Evolutionary conservation across 2,888 invertebrate species (phyloP).

Genomic region (Torymus texanus): DNA sequence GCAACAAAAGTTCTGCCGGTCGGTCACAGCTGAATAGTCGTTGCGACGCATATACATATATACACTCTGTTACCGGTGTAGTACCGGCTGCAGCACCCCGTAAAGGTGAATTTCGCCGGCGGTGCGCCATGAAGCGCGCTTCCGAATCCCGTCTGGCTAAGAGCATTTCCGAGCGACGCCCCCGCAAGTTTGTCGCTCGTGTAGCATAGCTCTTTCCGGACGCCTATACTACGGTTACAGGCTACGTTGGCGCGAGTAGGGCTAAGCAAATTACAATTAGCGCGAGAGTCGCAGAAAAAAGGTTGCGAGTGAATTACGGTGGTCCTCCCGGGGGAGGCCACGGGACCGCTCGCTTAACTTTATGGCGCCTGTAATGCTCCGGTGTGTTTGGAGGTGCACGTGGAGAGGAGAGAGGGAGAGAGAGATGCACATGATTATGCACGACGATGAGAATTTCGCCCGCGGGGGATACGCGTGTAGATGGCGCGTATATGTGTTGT

Average conservation of each 20-base stretch:
- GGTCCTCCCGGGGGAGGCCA: not conserved
- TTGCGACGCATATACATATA: too few relatives aligned
- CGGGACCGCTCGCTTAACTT: not conserved
- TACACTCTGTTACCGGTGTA: not conserved
- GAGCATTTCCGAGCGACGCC: too few relatives aligned
- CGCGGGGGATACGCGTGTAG: constrained; percentile 5
- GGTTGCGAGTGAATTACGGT: not conserved
- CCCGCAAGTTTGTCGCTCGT: too few relatives aligned
- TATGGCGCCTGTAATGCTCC: too few relatives aligned
- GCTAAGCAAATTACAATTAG: constrained; percentile 64
- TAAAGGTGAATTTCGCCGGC: constrained; percentile 16
- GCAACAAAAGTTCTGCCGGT: constrained; percentile 16
- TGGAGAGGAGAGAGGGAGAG: not conserved
- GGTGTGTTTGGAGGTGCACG: not conserved
- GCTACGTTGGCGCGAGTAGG: too few relatives aligned
- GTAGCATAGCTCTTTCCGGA: too few relatives aligned
- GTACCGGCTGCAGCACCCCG: not conserved
- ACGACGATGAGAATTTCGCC: constrained; percentile 16
- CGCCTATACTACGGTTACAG: too few relatives aligned
- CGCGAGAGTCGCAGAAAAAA: constrained; percentile 50
- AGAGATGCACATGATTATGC: not conserved
- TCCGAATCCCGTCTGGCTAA: constrained; percentile 25
- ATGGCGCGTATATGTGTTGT: not conserved
- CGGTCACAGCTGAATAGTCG: constrained; percentile 35
- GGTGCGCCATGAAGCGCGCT: constrained; percentile 26